These are phyloP conservation scores for Aphidius ervi DNA, from an alignment of 1,140 invertebrate genomes.

Conservation along the genomic window DNA sequence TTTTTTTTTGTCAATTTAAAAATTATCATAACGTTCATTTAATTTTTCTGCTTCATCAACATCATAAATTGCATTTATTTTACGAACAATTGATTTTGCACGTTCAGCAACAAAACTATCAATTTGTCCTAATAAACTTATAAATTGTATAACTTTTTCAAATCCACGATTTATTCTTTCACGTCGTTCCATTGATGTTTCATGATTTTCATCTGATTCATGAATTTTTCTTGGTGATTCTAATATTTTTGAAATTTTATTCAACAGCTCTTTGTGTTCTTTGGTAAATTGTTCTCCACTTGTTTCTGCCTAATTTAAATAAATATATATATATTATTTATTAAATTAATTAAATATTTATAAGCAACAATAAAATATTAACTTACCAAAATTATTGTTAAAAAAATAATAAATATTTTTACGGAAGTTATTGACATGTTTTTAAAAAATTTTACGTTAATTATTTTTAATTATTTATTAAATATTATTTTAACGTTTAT, in stretches of 20 bases:
- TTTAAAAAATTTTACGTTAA: neutral
- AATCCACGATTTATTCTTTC: slow-evolving; percentile 35
- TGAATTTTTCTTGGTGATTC: neutral
- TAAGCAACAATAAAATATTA: too few relatives aligned
- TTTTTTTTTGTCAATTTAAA: too few relatives aligned
- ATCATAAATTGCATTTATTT: slow-evolving; percentile 35
- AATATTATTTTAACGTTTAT: neutral
- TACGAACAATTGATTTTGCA: slow-evolving; percentile 35
- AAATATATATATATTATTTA: neutral
- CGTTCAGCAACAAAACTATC: slow-evolving; percentile 39
- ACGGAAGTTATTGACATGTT: slow-evolving; percentile 11
- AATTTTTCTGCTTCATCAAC: slow-evolving; percentile 24
- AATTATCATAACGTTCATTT: too few relatives aligned
- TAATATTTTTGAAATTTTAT: slow-evolving; percentile 24
- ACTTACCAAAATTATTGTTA: slow-evolving; percentile 17
- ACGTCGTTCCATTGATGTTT: slow-evolving; percentile 18
- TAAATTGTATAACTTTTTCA: slow-evolving; percentile 38
- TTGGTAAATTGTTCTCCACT: slow-evolving; percentile 25
- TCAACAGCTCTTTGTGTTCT: slow-evolving; percentile 26
- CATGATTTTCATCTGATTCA: neutral
- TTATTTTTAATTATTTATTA: neutral
- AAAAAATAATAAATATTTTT: neutral
- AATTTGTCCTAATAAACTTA: slow-evolving; percentile 40
- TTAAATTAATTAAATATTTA: too few relatives aligned
- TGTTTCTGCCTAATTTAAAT: neutral